Evolutionary conservation across 2,797 vertebrate genomes (phyloP).

Genomic region (Eutrigla gurnardus): DNA sequence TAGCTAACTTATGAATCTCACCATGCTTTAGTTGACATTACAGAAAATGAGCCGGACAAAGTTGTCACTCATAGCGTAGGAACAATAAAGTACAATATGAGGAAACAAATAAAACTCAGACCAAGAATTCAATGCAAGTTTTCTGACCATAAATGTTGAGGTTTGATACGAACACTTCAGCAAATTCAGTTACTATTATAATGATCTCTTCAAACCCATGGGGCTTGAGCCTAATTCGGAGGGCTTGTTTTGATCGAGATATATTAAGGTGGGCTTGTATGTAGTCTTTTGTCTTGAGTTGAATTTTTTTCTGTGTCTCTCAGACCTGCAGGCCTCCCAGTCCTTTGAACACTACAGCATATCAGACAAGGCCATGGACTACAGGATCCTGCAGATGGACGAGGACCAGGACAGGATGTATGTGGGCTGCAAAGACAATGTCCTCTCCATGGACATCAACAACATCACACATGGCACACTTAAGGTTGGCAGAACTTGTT

Average conservation of each 20-base stretch:
- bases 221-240: no score
- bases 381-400: slow-evolving; percentile 96
- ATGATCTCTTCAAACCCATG: background rate
- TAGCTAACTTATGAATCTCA: no score
- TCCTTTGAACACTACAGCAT: slow-evolving; percentile 91
- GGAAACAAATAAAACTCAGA: background rate
- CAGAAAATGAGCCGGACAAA: no score
- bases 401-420: slow-evolving; percentile 99
- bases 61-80: no score
- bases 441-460: slow-evolving; percentile 97
- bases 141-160: background rate
- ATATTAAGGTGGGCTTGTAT: background rate
- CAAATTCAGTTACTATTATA: background rate
- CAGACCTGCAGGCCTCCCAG: slow-evolving; percentile 91
- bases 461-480: slow-evolving; percentile 93
- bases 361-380: slow-evolving; percentile 93
- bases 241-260: slow-evolving; percentile 5
- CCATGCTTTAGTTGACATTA: no score
- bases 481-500: slow-evolving; percentile 85
- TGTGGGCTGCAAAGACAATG: slow-evolving; percentile 97
- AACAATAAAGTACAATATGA: background rate
- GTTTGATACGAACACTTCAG: background rate
- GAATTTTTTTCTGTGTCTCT: slow-evolving; percentile 22
- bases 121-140: background rate
- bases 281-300: slow-evolving; percentile 23